phyloP scores from a whole-genome alignment of 1,140 invertebrate species.

The Reticulitermes speratus region DNA sequence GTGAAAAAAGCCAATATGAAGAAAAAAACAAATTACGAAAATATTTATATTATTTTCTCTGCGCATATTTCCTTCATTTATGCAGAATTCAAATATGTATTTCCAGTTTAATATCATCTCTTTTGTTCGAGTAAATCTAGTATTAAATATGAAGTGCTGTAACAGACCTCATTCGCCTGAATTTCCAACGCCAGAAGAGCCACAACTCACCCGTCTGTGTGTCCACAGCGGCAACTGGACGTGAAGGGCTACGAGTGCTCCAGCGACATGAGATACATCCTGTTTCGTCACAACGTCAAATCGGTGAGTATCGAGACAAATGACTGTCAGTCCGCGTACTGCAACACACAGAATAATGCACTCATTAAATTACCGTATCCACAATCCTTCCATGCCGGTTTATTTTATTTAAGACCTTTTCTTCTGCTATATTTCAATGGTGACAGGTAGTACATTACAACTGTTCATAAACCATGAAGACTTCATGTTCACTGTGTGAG shows the following conservation, averaged over 20 bases:
- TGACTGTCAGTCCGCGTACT: neutral
- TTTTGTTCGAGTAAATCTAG: too few relatives aligned
- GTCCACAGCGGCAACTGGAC: slow-evolving; percentile 73
- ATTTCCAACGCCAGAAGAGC: too few relatives aligned
- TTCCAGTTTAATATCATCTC: neutral
- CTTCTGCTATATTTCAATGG: neutral
- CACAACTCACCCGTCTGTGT: neutral
- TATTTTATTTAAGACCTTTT: neutral
- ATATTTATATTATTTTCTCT: neutral
- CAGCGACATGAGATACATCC: slow-evolving; percentile 73
- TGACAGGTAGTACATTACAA: too few relatives aligned
- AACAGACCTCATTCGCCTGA: too few relatives aligned
- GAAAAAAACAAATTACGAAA: neutral
- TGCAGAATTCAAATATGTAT: neutral
- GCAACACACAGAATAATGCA: neutral
- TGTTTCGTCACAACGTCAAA: slow-evolving; percentile 84
- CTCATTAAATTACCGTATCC: neutral
- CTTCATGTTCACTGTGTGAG: too few relatives aligned
- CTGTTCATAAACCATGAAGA: too few relatives aligned
- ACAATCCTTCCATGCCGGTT: neutral
- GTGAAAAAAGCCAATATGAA: neutral
- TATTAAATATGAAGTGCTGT: too few relatives aligned
- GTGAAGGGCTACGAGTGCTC: slow-evolving; percentile 80
- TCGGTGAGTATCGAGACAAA: slow-evolving; percentile 58
- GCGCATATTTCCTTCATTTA: neutral